Percentiles rank a stretch among this genome's conserved stretches.
These are phyloP conservation scores for Coptodon rendalli DNA, from an alignment of 2,113 vertebrate genomes.

Conservation along the genomic window DNA sequence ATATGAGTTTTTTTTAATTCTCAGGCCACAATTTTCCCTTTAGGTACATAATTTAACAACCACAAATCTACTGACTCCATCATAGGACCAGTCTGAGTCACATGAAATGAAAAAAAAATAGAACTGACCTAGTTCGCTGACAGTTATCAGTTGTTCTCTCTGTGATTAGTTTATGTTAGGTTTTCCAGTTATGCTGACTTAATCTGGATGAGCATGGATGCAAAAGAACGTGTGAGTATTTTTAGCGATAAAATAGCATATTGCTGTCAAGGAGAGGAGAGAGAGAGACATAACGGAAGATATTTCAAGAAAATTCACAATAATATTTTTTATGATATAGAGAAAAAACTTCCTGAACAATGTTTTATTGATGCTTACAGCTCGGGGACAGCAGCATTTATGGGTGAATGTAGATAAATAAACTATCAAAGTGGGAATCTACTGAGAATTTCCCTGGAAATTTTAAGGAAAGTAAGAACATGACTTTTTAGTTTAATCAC, in stretches of 20 bases:
- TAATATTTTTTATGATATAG: not conserved
- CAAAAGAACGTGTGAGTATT: not conserved
- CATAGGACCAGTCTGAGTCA: not conserved
- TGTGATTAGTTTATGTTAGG: not conserved
- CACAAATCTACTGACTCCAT: not conserved
- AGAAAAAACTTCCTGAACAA: not conserved
- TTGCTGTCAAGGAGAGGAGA: not conserved
- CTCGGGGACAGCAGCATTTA: not conserved
- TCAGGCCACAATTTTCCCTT: not conserved
- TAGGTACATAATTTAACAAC: slow-evolving; percentile 24
- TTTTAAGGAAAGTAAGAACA: not conserved
- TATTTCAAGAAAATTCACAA: not conserved
- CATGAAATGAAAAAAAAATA: slow-evolving; percentile 5
- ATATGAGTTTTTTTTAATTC: not conserved
- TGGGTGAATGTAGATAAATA: not conserved
- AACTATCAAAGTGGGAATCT: not conserved
- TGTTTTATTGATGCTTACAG: not conserved
- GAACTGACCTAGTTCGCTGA: not conserved
- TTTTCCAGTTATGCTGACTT: not conserved
- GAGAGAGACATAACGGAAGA: not conserved
- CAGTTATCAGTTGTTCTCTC: not conserved
- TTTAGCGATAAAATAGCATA: not conserved
- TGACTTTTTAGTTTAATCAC: not conserved
- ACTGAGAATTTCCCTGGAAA: not conserved
- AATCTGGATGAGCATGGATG: not conserved